Conservation (phyloP, 2,113 vertebrate genomes). For the Acinonyx jubatus region DNA sequence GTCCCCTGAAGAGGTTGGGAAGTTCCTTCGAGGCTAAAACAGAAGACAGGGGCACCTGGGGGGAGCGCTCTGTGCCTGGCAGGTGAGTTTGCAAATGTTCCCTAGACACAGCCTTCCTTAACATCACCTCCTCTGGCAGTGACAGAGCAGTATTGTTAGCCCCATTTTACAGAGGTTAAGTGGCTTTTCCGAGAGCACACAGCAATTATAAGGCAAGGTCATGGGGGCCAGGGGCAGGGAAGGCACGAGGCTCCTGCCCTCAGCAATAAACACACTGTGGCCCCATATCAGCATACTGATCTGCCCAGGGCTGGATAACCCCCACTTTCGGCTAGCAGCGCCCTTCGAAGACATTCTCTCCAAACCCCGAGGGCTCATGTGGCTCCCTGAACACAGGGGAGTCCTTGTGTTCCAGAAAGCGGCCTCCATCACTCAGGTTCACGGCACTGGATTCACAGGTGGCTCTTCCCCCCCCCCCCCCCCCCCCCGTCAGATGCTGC, state of each 20-base stretch:
- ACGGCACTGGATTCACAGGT: not conserved
- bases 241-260: accelerated
- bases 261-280: not conserved
- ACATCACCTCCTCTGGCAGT: not conserved
- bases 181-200: not conserved
- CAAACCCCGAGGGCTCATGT: not conserved
- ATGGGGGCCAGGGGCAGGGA: not conserved
- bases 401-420: not conserved
- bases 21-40: not conserved
- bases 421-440: not conserved
- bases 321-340: not conserved
- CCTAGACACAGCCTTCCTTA: accelerated
- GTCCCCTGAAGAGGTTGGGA: not conserved
- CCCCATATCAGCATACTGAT: not conserved
- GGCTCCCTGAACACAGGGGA: no score
- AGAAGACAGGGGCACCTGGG: not conserved
- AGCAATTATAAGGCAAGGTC: not conserved
- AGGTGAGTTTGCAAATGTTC: not conserved
- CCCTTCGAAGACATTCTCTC: not conserved
- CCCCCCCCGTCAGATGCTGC: not conserved
- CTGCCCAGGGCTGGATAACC: not conserved
- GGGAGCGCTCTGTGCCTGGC: not conserved
- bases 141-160: not conserved
- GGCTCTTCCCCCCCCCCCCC: not conserved
- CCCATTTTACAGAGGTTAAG: not conserved